Conservation (phyloP, 1,140 invertebrate species). For the Eupeodes corollae region DNA sequence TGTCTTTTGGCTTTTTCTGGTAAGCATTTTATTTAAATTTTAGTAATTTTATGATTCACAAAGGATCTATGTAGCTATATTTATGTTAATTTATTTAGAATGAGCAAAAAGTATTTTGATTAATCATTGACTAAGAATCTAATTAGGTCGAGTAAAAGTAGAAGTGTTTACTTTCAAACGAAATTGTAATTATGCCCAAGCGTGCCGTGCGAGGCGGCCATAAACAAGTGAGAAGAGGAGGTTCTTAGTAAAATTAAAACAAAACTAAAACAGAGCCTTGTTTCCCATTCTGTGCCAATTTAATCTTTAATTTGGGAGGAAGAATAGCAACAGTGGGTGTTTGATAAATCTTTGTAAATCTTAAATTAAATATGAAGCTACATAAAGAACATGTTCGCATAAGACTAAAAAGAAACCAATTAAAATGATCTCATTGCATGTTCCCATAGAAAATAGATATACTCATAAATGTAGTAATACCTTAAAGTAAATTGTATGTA, state of each 20-base stretch:
- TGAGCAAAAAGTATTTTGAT: not conserved
- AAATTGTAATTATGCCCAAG: too few species aligned
- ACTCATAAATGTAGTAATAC: conserved; percentile 4
- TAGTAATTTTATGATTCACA: conserved; percentile 2
- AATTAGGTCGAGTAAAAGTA: not conserved
- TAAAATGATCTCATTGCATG: too few species aligned
- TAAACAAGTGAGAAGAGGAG: too few species aligned
- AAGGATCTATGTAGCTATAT: not conserved
- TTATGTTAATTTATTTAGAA: conserved; percentile 1
- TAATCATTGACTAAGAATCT: not conserved
- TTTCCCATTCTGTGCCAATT: too few species aligned
- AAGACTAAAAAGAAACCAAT: too few species aligned
- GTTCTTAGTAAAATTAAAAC: too few species aligned
- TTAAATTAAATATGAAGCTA: not conserved
- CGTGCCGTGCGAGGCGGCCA: too few species aligned
- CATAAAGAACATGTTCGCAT: too few species aligned
- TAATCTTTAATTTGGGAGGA: too few species aligned
- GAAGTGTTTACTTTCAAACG: too few species aligned
- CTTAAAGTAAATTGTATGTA: conserved; percentile 9
- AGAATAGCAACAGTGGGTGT: too few species aligned
- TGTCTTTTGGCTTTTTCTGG: conserved; percentile 80
- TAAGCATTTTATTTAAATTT: conserved; percentile 38
- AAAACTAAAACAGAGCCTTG: too few species aligned
- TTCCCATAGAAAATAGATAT: not conserved
- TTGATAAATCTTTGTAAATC: not conserved